Evolutionary conservation across 2,888 invertebrate species (phyloP), one percentile per base, ranked within the genome.

Genomic region (Thymelicus sylvestris): DNA sequence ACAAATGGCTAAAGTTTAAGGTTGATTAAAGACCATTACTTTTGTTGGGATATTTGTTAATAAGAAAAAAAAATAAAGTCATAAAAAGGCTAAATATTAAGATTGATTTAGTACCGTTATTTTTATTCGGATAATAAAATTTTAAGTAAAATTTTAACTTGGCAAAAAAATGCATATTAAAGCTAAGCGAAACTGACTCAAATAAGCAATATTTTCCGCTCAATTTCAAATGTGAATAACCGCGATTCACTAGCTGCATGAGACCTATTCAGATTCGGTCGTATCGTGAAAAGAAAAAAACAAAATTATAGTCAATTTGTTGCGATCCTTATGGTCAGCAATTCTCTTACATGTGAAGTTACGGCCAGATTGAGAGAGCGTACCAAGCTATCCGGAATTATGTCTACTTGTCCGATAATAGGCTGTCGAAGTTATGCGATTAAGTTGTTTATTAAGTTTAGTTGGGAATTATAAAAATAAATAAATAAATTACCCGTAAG

Each of bases 281-380:
- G 91, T 91, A 91, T 85, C 89, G 91, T 91, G 91, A 90, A 90
- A 90, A 89, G 83, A 92, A 92, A 92, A 92, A 90, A 90, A 87
- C 84, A 80, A 88, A 89, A 93, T 93, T 92, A 88, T 86, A 84
- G 87, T 87, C 89, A 91, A 92, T 93, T 92, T 90, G 88, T 86
- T 87, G 85, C 84, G 84, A 89, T 89, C 91, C 92, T 90, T 91
- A 91, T 87, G 86, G 86, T 84, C 86, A 86, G 88, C 84, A 87
- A 89, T 87, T 87, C 87, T 87, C 87, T 87, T 86, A 89, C 84
- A 85, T 87, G 82, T 81, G 77, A 81, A 83, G 82, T 85, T 84
- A 83, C 82, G 82, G 80, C 71, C 77, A 79, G 80, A 79, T 81
- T 79, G 81, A 66, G 78, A 82, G 80, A 79, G 77, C 75, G 78